These are phyloP conservation scores for Drosophila truncata DNA, from an alignment of 1,140 invertebrate genomes.

Conservation along the genomic window DNA sequence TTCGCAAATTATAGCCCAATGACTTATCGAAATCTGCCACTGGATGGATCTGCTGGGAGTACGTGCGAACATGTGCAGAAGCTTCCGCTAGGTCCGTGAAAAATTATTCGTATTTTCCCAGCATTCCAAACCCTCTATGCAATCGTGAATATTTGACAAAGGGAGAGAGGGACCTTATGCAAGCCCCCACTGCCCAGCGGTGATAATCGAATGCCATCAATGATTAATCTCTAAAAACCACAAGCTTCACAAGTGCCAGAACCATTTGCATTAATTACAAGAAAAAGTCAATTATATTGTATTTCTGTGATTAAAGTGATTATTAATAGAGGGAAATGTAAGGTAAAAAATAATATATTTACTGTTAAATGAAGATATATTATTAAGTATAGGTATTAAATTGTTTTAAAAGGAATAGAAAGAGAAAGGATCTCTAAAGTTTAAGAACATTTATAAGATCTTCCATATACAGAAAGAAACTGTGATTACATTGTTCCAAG, in stretches of 20 bases:
- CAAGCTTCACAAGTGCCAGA: not conserved
- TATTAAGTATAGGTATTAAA: not conserved
- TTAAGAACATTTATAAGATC: not conserved
- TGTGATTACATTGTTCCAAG: not conserved
- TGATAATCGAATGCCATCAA: slow-evolving; percentile 5
- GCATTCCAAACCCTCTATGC: slow-evolving; percentile 31
- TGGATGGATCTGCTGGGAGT: slow-evolving; percentile 61
- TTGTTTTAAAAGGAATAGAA: too few relatives aligned
- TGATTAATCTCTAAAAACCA: slow-evolving; percentile 5
- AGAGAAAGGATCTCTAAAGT: not conserved
- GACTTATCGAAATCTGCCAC: slow-evolving; percentile 81
- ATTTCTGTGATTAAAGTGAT: not conserved
- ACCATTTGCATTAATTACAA: slow-evolving; percentile 11
- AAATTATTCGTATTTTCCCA: slow-evolving; percentile 48
- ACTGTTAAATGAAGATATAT: not conserved
- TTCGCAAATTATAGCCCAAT: slow-evolving; percentile 78
- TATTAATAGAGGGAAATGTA: not conserved
- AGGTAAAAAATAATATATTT: not conserved
- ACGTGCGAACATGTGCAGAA: slow-evolving; percentile 68
- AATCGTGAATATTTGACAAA: slow-evolving; percentile 29
- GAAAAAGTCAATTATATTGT: not conserved
- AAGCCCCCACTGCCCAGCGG: slow-evolving; percentile 12
- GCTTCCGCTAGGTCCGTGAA: slow-evolving; percentile 78
- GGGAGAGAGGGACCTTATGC: slow-evolving; percentile 18
- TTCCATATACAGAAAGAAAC: not conserved